Conservation (phyloP, 2,797 vertebrate genomes). For the Anguilla pacifica region DNA sequence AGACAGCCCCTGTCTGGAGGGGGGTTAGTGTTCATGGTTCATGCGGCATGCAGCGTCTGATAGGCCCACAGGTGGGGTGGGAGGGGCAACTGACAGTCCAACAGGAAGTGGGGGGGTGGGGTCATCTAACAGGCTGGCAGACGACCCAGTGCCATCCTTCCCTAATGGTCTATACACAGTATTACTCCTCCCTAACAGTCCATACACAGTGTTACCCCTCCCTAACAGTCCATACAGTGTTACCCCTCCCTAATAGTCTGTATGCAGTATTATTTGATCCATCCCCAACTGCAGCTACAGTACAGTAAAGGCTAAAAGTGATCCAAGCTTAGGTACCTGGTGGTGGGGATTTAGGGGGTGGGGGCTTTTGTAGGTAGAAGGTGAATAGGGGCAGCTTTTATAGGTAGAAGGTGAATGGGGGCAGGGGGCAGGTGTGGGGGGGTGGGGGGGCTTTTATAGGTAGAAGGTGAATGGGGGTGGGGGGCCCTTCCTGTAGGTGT, state of each 20-base stretch:
- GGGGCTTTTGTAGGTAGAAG: neutral
- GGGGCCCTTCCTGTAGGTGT: neutral
- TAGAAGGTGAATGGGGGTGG: neutral
- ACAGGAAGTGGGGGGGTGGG: neutral
- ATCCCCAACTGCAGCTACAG: neutral
- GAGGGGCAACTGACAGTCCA: neutral
- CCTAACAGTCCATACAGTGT: neutral
- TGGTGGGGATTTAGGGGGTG: too few species aligned
- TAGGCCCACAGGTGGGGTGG: neutral
- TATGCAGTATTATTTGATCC: neutral
- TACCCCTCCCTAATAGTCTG: too few species aligned
- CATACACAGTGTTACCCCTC: too few species aligned
- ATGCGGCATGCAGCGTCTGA: slow-evolving; percentile 31
- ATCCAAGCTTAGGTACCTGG: neutral
- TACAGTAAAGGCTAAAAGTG: neutral
- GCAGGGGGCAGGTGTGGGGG: neutral
- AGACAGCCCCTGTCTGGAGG: neutral
- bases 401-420: too few species aligned
- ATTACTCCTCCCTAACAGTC: neutral
- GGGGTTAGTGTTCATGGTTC: neutral
- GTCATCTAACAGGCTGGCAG: neutral
- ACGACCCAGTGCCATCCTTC: neutral
- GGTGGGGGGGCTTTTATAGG: neutral
- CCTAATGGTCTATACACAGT: neutral
- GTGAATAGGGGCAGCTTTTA: too few species aligned